These are phyloP conservation scores for Drosophila ohnishii DNA, from an alignment of 1,140 invertebrate genomes.

Conservation along the genomic window DNA sequence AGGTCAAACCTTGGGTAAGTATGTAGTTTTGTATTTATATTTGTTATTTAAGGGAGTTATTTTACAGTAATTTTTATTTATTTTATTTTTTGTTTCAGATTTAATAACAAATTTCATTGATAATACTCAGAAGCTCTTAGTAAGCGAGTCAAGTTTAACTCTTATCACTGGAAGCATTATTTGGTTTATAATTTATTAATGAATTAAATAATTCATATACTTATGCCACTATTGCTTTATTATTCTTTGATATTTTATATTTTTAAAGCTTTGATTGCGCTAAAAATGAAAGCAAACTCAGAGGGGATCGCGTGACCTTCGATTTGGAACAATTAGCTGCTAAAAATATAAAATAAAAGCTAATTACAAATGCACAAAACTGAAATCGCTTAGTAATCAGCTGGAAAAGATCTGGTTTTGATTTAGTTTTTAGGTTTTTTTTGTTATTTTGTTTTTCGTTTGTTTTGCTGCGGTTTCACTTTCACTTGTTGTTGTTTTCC, in stretches of 20 bases:
- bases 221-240: neutral
- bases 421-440: slow-evolving; percentile 11
- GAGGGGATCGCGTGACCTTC: slow-evolving; percentile 50
- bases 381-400: slow-evolving; percentile 32
- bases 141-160: no score
- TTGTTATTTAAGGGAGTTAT: no score
- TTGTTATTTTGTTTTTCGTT: slow-evolving; percentile 17
- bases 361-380: slow-evolving; percentile 24
- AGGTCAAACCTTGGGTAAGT: neutral
- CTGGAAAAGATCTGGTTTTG: slow-evolving; percentile 41
- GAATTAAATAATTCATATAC: neutral
- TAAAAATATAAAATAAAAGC: slow-evolving; percentile 38
- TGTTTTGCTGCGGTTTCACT: slow-evolving; percentile 43
- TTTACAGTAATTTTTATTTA: no score
- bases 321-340: slow-evolving; percentile 31
- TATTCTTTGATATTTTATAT: neutral
- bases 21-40: neutral
- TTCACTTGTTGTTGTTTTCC: slow-evolving; percentile 51
- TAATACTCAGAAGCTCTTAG: no score
- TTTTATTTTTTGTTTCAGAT: neutral
- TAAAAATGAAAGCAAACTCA: neutral
- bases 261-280: neutral
- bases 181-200: neutral
- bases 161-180: no score
- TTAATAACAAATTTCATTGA: no score